Evolutionary conservation across 2,888 invertebrate species (phyloP).

Genomic region (Lepidochrysops patricia): DNA sequence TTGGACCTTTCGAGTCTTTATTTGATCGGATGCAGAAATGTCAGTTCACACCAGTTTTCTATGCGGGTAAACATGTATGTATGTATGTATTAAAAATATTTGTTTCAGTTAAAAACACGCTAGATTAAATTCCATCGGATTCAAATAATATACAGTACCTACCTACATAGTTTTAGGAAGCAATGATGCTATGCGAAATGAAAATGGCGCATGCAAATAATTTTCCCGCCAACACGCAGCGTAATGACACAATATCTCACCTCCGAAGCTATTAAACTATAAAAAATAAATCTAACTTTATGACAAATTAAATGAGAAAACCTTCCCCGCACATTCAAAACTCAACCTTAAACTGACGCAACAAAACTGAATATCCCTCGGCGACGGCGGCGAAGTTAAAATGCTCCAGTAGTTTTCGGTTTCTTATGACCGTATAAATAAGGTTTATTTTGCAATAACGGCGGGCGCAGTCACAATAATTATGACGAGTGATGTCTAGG

Average conservation of each 20-base stretch:
- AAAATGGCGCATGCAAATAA: constrained; percentile 2
- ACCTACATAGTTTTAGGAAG: background rate
- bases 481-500: constrained; percentile 27
- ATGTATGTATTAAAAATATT: background rate
- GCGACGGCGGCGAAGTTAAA: background rate
- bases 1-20: no score
- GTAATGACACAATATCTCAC: constrained; percentile 22
- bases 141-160: background rate
- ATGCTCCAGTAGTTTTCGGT: background rate
- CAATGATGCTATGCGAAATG: background rate
- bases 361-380: background rate
- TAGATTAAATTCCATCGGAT: background rate
- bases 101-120: background rate
- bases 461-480: constrained; percentile 23
- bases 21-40: no score
- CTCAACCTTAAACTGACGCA: background rate
- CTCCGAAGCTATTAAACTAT: constrained; percentile 23
- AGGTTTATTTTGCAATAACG: background rate
- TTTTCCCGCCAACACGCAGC: background rate
- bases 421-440: constrained; percentile 7
- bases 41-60: no score
- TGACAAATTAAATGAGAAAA: constrained; percentile 27
- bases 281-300: constrained; percentile 28
- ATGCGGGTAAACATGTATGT: no score
- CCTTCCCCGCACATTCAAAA: background rate